Evolutionary conservation across 2,888 invertebrate species (phyloP).

Genomic region (Ganaspis brasiliensis): DNA sequence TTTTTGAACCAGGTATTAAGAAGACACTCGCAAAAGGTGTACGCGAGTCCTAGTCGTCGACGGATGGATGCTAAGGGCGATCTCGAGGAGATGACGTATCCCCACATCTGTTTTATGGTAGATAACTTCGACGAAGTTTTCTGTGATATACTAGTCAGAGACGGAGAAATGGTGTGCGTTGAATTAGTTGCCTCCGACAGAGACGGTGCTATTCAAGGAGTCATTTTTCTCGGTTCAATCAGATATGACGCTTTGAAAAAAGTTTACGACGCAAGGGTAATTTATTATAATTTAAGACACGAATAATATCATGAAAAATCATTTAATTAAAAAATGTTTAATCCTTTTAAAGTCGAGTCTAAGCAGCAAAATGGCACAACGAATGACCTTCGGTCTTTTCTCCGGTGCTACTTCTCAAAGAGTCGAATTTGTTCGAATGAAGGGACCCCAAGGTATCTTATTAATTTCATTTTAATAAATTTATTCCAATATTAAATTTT

Average conservation of each 20-base stretch:
- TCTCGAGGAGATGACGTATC: slow-evolving; percentile 99
- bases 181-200: slow-evolving; percentile 97
- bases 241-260: slow-evolving; percentile 98
- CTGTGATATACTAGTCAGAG: slow-evolving; percentile 97
- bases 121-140: slow-evolving; percentile 99
- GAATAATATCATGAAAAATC: slow-evolving; percentile 25
- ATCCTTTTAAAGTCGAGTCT: slow-evolving; percentile 92
- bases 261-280: slow-evolving; percentile 97
- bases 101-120: slow-evolving; percentile 99
- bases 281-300: slow-evolving; percentile 71
- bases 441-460: slow-evolving; percentile 91
- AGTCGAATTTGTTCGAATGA: slow-evolving; percentile 99
- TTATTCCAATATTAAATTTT: too few relatives aligned
- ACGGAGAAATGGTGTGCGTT: slow-evolving; percentile 99
- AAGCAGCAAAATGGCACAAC: slow-evolving; percentile 96
- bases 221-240: slow-evolving; percentile 98
- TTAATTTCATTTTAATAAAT: slow-evolving; percentile 22
- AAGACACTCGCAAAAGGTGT: slow-evolving; percentile 87
- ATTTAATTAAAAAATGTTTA: slow-evolving; percentile 36
- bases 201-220: slow-evolving; percentile 92
- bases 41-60: slow-evolving; percentile 97
- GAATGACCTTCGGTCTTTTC: slow-evolving; percentile 96
- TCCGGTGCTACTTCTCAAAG: slow-evolving; percentile 89
- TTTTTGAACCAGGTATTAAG: slow-evolving; percentile 71
- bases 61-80: slow-evolving; percentile 99